These are phyloP conservation scores for Australoheros facetus DNA, from an alignment of 2,797 vertebrate genomes.

Conservation along the genomic window DNA sequence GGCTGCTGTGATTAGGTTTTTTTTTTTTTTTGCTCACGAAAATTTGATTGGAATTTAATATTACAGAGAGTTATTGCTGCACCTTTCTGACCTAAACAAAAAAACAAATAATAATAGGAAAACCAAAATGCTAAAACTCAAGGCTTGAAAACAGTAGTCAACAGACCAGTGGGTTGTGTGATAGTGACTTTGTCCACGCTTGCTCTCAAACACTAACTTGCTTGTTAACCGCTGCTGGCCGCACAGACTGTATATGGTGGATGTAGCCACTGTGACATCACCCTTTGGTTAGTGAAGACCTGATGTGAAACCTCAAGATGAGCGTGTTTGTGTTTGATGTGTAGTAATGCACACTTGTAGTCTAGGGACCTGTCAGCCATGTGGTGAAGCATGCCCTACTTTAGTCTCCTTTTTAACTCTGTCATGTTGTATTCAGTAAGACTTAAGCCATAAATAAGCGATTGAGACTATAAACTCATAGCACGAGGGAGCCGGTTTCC, in stretches of 20 bases:
- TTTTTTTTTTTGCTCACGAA: neutral
- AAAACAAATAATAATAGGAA: neutral
- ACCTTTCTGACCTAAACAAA: neutral
- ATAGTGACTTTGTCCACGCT: neutral
- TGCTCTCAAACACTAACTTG: too few relatives aligned
- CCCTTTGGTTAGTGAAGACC: neutral
- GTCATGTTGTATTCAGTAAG: neutral
- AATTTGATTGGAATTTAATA: neutral
- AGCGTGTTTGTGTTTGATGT: neutral
- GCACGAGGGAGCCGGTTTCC: neutral
- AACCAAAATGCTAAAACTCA: neutral
- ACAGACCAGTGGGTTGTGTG: too few relatives aligned
- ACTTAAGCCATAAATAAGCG: neutral
- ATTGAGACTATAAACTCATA: neutral
- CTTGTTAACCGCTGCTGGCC: too few relatives aligned
- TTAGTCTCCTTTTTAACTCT: neutral
- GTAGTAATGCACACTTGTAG: neutral
- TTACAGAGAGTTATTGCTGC: neutral
- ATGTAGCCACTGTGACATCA: neutral
- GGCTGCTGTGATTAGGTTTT: too few relatives aligned
- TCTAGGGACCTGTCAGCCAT: fast-evolving
- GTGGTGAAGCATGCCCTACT: neutral
- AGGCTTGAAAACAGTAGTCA: neutral
- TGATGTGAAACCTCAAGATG: neutral
- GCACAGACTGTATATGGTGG: neutral